A percentile compares a stretch with the other conserved stretches of the same genome.
Conservation (phyloP, 2,888 invertebrate genomes). For the Leptinotarsa peninsularis region DNA sequence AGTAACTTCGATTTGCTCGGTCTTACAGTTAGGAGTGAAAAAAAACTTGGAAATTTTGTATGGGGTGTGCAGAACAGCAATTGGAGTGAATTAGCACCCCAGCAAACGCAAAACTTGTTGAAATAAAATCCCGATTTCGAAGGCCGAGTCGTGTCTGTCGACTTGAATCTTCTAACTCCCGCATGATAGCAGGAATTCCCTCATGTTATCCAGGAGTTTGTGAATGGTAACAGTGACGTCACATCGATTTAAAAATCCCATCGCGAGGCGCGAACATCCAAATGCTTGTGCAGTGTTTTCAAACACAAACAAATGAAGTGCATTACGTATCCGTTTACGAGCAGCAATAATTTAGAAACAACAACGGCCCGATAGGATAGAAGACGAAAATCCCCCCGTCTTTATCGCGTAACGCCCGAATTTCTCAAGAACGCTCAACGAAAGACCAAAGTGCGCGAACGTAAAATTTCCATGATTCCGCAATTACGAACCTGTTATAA, state of each 20-base stretch:
- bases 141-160: too few relatives aligned
- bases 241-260: slow-evolving; percentile 33
- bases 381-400: background rate
- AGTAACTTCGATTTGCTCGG: too few relatives aligned
- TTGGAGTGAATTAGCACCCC: too few relatives aligned
- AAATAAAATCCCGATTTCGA: too few relatives aligned
- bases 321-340: slow-evolving; percentile 13
- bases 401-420: slow-evolving; percentile 7
- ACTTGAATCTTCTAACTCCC: too few relatives aligned
- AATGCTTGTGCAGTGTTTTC: background rate
- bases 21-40: too few relatives aligned
- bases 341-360: background rate
- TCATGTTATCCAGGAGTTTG: background rate
- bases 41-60: too few relatives aligned
- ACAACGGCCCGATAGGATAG: background rate
- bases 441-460: slow-evolving; percentile 35
- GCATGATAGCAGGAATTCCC: background rate
- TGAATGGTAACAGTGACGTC: slow-evolving; percentile 31
- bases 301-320: slow-evolving; percentile 2
- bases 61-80: too few relatives aligned
- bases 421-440: slow-evolving; percentile 12
- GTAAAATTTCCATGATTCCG: slow-evolving; percentile 46
- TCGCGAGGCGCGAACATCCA: slow-evolving; percentile 31
- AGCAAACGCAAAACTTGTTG: too few relatives aligned
- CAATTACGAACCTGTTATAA: slow-evolving; percentile 54